A percentile compares a stretch with the other conserved stretches of the same genome.
Conservation (phyloP, 2,888 invertebrate genomes). For the Leptopilina myrica region DNA sequence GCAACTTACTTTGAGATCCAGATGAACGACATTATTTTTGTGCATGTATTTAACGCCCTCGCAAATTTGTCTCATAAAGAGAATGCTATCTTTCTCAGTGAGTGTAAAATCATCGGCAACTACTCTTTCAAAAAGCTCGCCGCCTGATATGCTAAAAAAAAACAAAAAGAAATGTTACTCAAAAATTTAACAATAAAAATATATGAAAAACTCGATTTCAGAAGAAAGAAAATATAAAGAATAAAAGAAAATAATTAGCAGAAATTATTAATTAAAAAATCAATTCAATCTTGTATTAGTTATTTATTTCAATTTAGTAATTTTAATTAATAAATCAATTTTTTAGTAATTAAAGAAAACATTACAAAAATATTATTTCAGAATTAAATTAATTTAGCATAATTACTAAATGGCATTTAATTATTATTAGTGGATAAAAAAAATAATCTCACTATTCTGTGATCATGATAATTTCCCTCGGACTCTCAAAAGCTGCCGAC, state of each 20-base stretch:
- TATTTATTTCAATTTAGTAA: too few relatives aligned
- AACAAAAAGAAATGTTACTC: not conserved
- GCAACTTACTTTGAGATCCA: constrained; percentile 87
- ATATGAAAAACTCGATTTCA: not conserved
- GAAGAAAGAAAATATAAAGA: not conserved
- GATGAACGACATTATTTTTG: constrained; percentile 87
- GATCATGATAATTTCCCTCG: constrained; percentile 89
- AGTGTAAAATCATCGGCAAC: constrained; percentile 94
- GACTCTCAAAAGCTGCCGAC: constrained; percentile 88
- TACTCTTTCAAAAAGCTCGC: constrained; percentile 95
- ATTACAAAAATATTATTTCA: too few relatives aligned
- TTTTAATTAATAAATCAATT: too few relatives aligned
- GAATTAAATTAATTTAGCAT: too few relatives aligned
- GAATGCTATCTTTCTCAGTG: constrained; percentile 87
- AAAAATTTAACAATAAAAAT: constrained; percentile 22
- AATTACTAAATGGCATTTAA: too few relatives aligned
- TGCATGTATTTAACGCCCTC: constrained; percentile 95
- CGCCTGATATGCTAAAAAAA: constrained; percentile 89
- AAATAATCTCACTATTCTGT: constrained; percentile 89
- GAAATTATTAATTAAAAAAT: not conserved
- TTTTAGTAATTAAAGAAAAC: too few relatives aligned
- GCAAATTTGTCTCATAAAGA: constrained; percentile 94
- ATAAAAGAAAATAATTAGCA: not conserved
- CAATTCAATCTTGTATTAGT: too few relatives aligned
- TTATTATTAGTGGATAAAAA: not conserved